A percentile compares a stretch with the other conserved stretches of the same genome.
Conservation (phyloP, 2,113 vertebrate species). For the Gyps fulvus region DNA sequence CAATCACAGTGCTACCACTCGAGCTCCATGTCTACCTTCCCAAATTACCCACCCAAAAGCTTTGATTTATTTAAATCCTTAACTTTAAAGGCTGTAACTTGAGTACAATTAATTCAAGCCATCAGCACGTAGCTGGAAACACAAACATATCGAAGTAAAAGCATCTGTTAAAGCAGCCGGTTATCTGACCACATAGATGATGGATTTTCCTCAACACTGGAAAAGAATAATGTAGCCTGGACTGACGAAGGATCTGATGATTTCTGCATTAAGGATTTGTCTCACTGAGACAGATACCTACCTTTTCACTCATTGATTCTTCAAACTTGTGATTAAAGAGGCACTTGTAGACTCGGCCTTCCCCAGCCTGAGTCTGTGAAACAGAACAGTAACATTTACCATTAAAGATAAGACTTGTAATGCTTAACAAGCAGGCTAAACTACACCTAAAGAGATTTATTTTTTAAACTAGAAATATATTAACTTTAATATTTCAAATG, state of each 20-base stretch:
- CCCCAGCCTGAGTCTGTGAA: slow-evolving; percentile 88
- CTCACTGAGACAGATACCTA: slow-evolving; percentile 49
- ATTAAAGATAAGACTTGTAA: neutral
- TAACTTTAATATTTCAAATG: neutral
- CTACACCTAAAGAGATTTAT: neutral
- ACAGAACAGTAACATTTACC: slow-evolving; percentile 15
- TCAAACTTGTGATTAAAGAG: slow-evolving; percentile 99
- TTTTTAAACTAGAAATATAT: neutral
- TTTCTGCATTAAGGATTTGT: neutral
- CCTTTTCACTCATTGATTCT: slow-evolving; percentile 95
- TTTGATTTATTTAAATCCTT: slow-evolving; percentile 18
- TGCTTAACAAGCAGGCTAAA: neutral
- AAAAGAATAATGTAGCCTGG: neutral
- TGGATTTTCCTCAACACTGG: neutral
- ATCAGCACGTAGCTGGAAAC: neutral
- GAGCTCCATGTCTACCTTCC: neutral
- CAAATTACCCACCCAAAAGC: neutral
- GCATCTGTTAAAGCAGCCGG: neutral
- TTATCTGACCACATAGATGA: neutral
- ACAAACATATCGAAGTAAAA: neutral
- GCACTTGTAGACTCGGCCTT: slow-evolving; percentile 96
- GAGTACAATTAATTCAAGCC: neutral
- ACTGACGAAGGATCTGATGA: neutral
- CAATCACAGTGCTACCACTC: neutral
- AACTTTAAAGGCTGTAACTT: neutral